Evolutionary conservation across 2,888 invertebrate species (phyloP).

Genomic region (Caenorhabditis sp.): DNA sequence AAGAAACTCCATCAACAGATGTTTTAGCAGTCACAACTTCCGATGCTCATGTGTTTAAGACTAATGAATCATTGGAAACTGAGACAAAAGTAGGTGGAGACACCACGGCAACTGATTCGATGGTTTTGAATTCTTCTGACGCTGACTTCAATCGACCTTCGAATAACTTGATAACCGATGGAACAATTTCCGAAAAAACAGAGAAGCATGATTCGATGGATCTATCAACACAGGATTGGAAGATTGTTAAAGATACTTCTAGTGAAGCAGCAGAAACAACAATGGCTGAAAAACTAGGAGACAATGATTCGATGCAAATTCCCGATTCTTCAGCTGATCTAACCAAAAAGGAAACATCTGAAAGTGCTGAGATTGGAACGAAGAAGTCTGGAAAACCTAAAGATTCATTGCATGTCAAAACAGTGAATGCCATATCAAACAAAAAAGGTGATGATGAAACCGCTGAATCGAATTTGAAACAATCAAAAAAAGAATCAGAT

Average conservation of each 20-base stretch:
- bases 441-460: constrained; percentile 17
- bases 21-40: neutral
- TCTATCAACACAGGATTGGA: too few relatives aligned
- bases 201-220: neutral
- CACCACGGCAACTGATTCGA: constrained; percentile 14
- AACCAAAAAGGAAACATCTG: neutral
- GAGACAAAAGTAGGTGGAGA: constrained; percentile 15
- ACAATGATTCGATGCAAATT: neutral
- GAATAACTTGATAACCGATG: neutral
- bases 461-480: neutral
- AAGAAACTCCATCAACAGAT: constrained; percentile 3
- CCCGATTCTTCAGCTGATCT: neutral
- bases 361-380: neutral
- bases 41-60: neutral
- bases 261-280: too few relatives aligned
- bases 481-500: neutral
- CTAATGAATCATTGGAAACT: constrained; percentile 13
- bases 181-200: neutral
- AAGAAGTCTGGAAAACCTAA: neutral
- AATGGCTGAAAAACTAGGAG: neutral
- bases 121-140: too few relatives aligned
- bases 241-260: too few relatives aligned
- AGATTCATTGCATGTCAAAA: neutral
- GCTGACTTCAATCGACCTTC: too few relatives aligned
- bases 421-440: neutral